Base-by-base conservation (phyloP, 2,888 invertebrate species). In the Zaprionus lineosus region DNA sequence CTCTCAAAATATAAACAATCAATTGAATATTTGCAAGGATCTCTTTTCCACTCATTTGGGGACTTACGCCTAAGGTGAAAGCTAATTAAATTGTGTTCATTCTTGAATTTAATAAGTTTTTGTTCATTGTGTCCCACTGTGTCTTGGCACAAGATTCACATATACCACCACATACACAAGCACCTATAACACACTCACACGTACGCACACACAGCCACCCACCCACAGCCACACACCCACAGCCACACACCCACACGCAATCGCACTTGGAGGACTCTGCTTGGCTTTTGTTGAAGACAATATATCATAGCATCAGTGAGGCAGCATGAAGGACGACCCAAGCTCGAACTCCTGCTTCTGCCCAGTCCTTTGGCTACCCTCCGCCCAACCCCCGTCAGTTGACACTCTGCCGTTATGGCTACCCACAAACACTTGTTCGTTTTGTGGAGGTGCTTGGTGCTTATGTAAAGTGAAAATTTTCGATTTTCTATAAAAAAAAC, bases 281-380 rank as follows among this genome's bases (percentile, higher is more conserved):
- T 82, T 74, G 82, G 81, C 76, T 72, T 85, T 82, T 86, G 84
- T 85, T 63, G 73, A 68, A 74, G 84, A 84, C 81, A 84, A 84
- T 85, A 84, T 82, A 82, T 82, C 86, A 82, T 85, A 76, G 81
- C 81, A 82, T 82, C 81, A 76, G n/a, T n/a, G n/a, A n/a, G 75
- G 66, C 60, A 60, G 47, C 46, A 41, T n/a, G n/a, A n/a, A 59
- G 74, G 36, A 60, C 46, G n/a, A 59, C 40, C 64, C 69, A 68
- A 64, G n/a, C n/a, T n/a, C n/a, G n/a, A n/a, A n/a, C n/a, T n/a
- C n/a, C n/a, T n/a, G n/a, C n/a, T n/a, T n/a, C n/a, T n/a, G n/a
- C n/a, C n/a, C n/a, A n/a, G n/a, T n/a, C n/a, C n/a, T n/a, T n/a
- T n/a, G n/a, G n/a, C n/a, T 37, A 41, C 3, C 9, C 16, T 6